Conservation (phyloP, 92 coral and sea anemone species). For the Phenganax marumi region DNA sequence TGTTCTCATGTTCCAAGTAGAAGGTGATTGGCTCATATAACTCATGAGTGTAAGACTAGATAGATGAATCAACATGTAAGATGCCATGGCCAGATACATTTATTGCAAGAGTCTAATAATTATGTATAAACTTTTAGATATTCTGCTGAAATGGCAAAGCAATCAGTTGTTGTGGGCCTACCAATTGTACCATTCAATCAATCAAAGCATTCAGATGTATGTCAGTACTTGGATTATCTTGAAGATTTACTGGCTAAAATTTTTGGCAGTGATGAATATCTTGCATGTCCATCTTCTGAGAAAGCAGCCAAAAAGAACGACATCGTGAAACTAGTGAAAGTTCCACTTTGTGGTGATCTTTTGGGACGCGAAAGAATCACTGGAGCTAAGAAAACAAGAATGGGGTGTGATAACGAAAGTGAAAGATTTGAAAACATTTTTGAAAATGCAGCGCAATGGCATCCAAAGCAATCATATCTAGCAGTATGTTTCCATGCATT, state of each 20-base stretch:
- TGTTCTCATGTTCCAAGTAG: too few relatives aligned
- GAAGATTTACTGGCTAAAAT: conserved; percentile 46
- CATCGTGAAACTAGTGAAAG: not conserved
- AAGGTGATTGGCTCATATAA: too few relatives aligned
- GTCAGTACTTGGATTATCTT: conserved; percentile 57
- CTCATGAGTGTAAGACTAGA: too few relatives aligned
- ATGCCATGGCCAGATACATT: too few relatives aligned
- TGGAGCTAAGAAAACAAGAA: conserved; percentile 54
- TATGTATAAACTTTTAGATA: conserved; percentile 29
- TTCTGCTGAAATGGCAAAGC: conserved; percentile 58
- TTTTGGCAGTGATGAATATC: conserved; percentile 42
- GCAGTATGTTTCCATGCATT: not conserved
- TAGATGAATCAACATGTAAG: too few relatives aligned
- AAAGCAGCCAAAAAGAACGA: not conserved
- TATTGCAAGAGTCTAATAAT: too few relatives aligned
- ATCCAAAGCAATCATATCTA: not conserved
- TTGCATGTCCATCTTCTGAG: not conserved
- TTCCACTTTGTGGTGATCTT: conserved; percentile 58
- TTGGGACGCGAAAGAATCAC: conserved; percentile 55
- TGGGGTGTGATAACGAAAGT: conserved; percentile 44
- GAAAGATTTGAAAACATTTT: not conserved
- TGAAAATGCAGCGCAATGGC: not conserved
- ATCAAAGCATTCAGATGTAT: conserved; percentile 64
- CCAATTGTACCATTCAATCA: conserved; percentile 68
- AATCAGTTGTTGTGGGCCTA: conserved; percentile 60